Evolutionary conservation across 2,113 vertebrate genomes (phyloP).

Genomic region (Indri indri): DNA sequence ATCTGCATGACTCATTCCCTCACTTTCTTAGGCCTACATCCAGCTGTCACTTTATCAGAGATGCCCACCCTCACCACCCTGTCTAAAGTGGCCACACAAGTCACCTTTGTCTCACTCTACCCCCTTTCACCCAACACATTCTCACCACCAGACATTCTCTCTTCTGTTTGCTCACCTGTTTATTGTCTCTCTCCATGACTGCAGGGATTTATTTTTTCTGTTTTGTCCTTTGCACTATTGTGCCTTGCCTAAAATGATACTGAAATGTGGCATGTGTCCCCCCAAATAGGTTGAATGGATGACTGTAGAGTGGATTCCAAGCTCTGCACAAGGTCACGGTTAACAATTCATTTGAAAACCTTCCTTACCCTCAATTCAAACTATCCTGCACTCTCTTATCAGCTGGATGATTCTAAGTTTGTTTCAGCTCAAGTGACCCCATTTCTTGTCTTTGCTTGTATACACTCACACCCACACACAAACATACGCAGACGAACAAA

Average conservation of each 20-base stretch:
- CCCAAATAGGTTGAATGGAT: background rate
- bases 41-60: background rate
- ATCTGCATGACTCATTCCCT: background rate
- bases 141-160: rapidly evolving
- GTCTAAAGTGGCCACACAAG: background rate
- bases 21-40: background rate
- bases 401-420: background rate
- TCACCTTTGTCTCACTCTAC: background rate
- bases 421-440: background rate
- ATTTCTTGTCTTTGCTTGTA: background rate
- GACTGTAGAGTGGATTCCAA: background rate
- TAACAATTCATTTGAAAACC: background rate
- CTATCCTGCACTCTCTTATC: background rate
- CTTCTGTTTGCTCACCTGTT: background rate
- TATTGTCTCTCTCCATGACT: background rate
- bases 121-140: background rate
- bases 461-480: background rate
- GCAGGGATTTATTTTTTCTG: background rate
- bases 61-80: background rate
- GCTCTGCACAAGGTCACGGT: background rate
- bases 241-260: background rate
- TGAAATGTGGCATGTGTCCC: background rate
- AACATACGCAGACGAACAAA: background rate
- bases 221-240: background rate
- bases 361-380: background rate